A percentile compares a stretch with the other conserved stretches of the same genome.
Evolutionary conservation across 2,888 invertebrate genomes (phyloP).

Genomic region (Syrista parreyssii): DNA sequence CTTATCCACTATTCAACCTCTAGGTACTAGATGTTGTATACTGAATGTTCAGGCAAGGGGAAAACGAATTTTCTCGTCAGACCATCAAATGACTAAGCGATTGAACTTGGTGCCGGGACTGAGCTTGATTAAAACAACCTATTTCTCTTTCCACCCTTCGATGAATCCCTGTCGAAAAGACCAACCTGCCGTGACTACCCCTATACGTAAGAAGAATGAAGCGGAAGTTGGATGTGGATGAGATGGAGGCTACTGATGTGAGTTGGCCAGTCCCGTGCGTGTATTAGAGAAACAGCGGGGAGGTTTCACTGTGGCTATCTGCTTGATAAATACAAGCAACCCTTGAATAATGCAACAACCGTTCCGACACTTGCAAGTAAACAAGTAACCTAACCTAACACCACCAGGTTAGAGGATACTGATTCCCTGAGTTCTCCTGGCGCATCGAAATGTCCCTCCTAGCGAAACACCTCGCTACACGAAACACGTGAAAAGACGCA

Average conservation of each 20-base stretch:
- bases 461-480: neutral
- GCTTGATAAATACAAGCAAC: slow-evolving; percentile 59
- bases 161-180: slow-evolving; percentile 5
- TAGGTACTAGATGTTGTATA: neutral
- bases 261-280: slow-evolving; percentile 10
- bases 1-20: neutral
- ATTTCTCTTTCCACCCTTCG: neutral
- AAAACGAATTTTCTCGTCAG: neutral
- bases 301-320: slow-evolving; percentile 44
- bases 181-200: neutral
- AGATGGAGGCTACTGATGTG: slow-evolving; percentile 9
- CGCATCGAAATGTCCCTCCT: neutral
- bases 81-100: neutral
- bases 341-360: slow-evolving; percentile 58
- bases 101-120: neutral
- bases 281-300: slow-evolving; percentile 18
- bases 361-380: slow-evolving; percentile 46
- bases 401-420: slow-evolving; percentile 18
- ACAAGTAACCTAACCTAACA: slow-evolving; percentile 56
- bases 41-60: neutral
- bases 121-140: neutral
- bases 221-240: neutral
- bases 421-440: slow-evolving; percentile 1
- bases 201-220: neutral
- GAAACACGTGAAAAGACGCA: neutral